Conservation (phyloP, 2,797 vertebrate species). For the Octomys mimax region DNA sequence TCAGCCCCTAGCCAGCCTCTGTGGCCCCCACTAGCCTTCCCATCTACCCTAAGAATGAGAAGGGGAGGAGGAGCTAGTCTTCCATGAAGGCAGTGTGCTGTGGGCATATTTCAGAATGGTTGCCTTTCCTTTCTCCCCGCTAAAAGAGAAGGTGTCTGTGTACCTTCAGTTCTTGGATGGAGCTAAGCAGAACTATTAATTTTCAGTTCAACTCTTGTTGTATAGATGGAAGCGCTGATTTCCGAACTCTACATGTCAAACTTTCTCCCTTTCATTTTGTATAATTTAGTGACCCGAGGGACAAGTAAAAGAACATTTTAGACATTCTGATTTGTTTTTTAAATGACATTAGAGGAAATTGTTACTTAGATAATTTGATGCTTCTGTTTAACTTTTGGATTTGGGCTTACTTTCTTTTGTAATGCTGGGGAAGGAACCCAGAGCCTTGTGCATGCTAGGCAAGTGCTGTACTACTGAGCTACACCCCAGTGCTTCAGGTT, state of each 20-base stretch:
- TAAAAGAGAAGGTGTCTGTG: background rate
- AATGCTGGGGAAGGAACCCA: background rate
- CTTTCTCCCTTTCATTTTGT: background rate
- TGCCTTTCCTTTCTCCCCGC: background rate
- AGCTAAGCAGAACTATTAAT: background rate
- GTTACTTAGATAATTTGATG: background rate
- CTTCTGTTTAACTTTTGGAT: background rate
- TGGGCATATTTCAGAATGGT: background rate
- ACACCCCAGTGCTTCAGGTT: background rate
- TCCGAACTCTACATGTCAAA: background rate
- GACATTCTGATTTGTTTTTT: background rate
- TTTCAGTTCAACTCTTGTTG: background rate
- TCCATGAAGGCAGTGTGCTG: background rate
- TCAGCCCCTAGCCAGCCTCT: too few relatives aligned
- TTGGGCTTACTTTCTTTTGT: background rate
- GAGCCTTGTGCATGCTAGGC: background rate
- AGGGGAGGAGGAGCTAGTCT: background rate
- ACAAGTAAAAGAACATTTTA: background rate
- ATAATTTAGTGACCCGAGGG: background rate
- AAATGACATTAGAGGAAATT: background rate
- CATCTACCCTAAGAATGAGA: too few relatives aligned
- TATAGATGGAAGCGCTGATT: background rate
- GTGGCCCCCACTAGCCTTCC: too few relatives aligned
- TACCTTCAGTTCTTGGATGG: background rate
- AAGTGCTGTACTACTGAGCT: background rate